Evolutionary conservation across 2,888 invertebrate species (phyloP), one percentile per base, ranked within the genome.

Genomic region (Coenonympha arcania): DNA sequence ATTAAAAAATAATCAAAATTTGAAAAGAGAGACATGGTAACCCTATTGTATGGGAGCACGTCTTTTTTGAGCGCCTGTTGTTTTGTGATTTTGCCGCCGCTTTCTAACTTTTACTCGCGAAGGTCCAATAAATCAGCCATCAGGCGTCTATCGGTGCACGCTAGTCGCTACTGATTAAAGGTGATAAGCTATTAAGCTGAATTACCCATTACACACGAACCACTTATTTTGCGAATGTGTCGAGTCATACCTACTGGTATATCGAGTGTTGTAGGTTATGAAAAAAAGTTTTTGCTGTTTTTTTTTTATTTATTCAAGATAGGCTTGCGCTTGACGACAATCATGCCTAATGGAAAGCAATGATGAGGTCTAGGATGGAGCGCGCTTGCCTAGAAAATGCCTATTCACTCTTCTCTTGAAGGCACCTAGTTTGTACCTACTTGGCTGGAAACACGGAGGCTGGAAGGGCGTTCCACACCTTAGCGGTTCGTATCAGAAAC

Each of bases 71-170:
- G 28, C 19, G 8, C 62, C 73, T 70, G 73, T 76, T 76, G 72
- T 76, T 71, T 70, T 77, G 74, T 76, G 71, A 66, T 64, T 59
- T 59, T 64, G 60, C 51, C 56, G 53, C 52, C 54, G 71, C 79
- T 79, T 79, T 79, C 80, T 79, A 79, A 78, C 76, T 77, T 76
- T 78, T 79, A 77, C 76, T 69, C 63, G 47, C 39, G 39, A 31
- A 19, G 48, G 47, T 45, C 52, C 48, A 55, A 53, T 56, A 56
- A 44, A 44, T 48, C 42, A 42, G 41, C 24, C 39, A 44, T 48
- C 42, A 42, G 41, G 28, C 39, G 43, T 47, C 46, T 31, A 31
- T 36, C 37, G 20, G 45, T 22, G 42, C 33, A 16, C 34, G 52
- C 46, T 47, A 54, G 47, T 41, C 34, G 52, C 46, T 47, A 54